Base-by-base conservation (phyloP, 2,113 vertebrate species). In the Sceloporus tristichus region DNA sequence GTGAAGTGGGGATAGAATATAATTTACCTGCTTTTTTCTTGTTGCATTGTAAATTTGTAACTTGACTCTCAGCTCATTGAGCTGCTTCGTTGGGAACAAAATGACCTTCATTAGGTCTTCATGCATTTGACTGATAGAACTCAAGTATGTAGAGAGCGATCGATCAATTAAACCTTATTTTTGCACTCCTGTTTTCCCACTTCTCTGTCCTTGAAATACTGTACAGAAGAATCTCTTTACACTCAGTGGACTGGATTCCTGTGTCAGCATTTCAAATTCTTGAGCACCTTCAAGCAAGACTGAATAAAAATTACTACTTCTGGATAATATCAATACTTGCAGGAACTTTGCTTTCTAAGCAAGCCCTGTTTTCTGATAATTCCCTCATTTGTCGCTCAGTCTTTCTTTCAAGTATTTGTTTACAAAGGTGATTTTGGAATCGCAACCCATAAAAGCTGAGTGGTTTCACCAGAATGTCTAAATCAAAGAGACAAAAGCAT, bases 281-380 rank as follows among this genome's bases (percentile, higher is more conserved):
- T 73, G 88, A 91, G 14, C 85, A 88, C 59, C 3, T 66, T 48
- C 53, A 83, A 85, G 82, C 81, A 25, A 2, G 85, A 83, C 62
- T 87, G 1, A 40, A 73, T 66, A 90, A 88, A 90, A 84, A 76
- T 82, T 87, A 14, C 18, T 85, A 77, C 40, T 89, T 84, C 56
- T 90, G 70, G 89, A 70, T 73, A 89, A 86, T 62, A 76, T 89
- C 78, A 29, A 0, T 23, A 86, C 77, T 73, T 74, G 48, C 89
- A 0, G 88, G 83, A 87, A 87, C 85, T 87, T 91, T 82, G 18
- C 84, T 91, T 87, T 92, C 79, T 84, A 88, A 88, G 85, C 79
- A 91, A 94, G 91, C 77, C 85, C 86, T 92, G 56, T 87, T 29
- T 71, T 78, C 38, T 90, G 79, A 89, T 90, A 14, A 92, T 62